Percentiles rank a stretch among this genome's conserved stretches.
These are phyloP conservation scores for Drosophila affinis DNA, from an alignment of 2,888 invertebrate species.

Conservation along the genomic window DNA sequence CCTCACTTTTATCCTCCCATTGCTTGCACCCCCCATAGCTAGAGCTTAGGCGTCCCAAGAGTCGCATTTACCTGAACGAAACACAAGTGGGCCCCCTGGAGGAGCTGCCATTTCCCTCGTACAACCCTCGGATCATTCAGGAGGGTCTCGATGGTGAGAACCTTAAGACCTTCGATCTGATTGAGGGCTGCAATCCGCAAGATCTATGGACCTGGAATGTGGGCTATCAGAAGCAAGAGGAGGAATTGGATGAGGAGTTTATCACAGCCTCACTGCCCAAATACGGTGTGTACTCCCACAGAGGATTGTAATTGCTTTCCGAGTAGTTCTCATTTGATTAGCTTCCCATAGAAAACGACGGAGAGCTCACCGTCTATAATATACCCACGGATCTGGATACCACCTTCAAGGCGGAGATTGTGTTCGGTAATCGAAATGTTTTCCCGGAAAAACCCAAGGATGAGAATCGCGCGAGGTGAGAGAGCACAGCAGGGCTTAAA, in stretches of 20 bases:
- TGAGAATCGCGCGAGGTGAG: constrained; percentile 48
- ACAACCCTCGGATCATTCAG: constrained; percentile 82
- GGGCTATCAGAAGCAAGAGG: constrained; percentile 69
- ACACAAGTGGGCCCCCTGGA: constrained; percentile 65
- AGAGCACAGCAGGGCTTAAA: not conserved
- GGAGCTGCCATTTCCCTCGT: constrained; percentile 73
- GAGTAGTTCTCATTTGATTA: constrained; percentile 25
- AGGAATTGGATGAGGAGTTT: constrained; percentile 68
- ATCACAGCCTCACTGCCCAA: constrained; percentile 62
- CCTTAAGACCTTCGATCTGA: constrained; percentile 67
- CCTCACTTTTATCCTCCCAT: not conserved
- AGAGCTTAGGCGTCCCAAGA: constrained; percentile 79
- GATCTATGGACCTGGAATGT: constrained; percentile 81
- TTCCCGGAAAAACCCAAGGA: constrained; percentile 55
- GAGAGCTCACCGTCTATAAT: constrained; percentile 63
- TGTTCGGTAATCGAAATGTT: constrained; percentile 72
- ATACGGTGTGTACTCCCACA: constrained; percentile 67
- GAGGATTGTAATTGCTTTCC: not conserved
- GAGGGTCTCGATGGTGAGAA: constrained; percentile 73
- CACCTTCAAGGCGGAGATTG: constrained; percentile 76
- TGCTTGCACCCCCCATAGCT: constrained; percentile 62
- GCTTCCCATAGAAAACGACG: constrained; percentile 58
- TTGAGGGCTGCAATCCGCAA: constrained; percentile 64
- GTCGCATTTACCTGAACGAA: constrained; percentile 81
- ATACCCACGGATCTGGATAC: constrained; percentile 81